Percentiles rank a stretch among this genome's conserved stretches.
These are phyloP conservation scores for Tenualosa thibaudeaui DNA, from an alignment of 2,797 vertebrate genomes.

Conservation along the genomic window DNA sequence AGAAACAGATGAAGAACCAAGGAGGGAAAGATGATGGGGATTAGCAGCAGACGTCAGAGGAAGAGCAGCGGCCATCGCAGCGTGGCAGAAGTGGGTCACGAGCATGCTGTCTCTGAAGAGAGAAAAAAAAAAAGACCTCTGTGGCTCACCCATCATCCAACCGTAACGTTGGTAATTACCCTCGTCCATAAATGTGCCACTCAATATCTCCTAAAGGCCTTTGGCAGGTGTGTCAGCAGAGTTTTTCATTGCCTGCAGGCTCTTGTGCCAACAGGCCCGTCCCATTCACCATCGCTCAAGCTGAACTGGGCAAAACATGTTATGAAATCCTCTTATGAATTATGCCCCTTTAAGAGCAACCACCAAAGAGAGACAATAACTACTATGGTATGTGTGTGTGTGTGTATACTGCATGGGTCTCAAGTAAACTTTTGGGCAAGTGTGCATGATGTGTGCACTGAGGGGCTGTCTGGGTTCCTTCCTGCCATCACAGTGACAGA, in stretches of 20 bases:
- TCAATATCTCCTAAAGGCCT: neutral
- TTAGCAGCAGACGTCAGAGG: neutral
- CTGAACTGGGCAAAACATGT: neutral
- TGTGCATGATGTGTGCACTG: neutral
- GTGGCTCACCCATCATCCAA: neutral
- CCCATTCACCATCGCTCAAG: neutral
- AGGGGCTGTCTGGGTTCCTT: neutral
- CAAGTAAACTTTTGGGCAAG: neutral
- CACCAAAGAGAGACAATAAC: neutral
- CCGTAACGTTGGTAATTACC: neutral
- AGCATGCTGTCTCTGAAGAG: neutral
- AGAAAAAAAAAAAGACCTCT: neutral
- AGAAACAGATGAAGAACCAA: neutral
- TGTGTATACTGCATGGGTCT: neutral
- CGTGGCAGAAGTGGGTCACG: neutral
- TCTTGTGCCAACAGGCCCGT: neutral
- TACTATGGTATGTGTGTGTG: neutral
- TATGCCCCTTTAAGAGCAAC: neutral
- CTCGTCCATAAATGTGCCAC: neutral
- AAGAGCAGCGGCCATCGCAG: neutral
- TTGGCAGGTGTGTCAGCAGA: neutral
- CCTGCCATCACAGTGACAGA: neutral
- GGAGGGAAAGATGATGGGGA: neutral
- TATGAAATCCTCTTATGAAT: slow-evolving; percentile 1
- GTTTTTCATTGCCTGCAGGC: neutral